Evolutionary conservation across 2,888 invertebrate species (phyloP), one percentile per base, ranked within the genome.

Genomic region (Resseliella maxima): DNA sequence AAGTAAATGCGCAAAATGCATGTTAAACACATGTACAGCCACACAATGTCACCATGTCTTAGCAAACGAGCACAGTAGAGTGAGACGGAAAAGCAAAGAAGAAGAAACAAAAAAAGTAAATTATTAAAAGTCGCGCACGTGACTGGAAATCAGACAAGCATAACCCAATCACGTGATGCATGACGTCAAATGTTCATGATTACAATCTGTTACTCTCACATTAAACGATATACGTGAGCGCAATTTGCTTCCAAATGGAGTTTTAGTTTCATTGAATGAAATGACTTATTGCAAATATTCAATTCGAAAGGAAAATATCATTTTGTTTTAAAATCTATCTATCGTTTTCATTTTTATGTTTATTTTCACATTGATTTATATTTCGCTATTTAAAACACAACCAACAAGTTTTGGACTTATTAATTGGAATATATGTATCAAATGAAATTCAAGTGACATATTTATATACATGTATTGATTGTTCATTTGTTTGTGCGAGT

Each of bases 161-260:
- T 83, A 83, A 38, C 38, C 38, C 36, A 83, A 83, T 83, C 83
- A 83, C 83, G 83, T 83, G 83, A 83, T n/a, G 38, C 83, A 83
- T 83, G 83, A 83, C 83, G 83, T 72, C 72, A 72, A 72, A 72
- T 72, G n/a, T 72, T 72, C 72, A 72, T 38, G 83, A 83, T 83
- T 83, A 83, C 24, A 83, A 72, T 72, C 72, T 38, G 31, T 72
- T 72, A 12, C 35, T 72, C 72, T 72, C 72, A 72, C 35, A 72
- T 24, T 59, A 59, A n/a, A 24, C 59, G 59, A 72, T 72, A 31
- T 72, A 72, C 72, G 31, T 72, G 72, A 72, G 15, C 3, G 18
- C 35, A 35, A 18, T 15, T 31, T 15, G 31, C 27, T 72, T 35
- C 31, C 12, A 72, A 72, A 72, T 72, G 72, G 72, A 72, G 72